phyloP scores from a whole-genome alignment of 2,113 vertebrate genomes.

The Poecile atricapillus region DNA sequence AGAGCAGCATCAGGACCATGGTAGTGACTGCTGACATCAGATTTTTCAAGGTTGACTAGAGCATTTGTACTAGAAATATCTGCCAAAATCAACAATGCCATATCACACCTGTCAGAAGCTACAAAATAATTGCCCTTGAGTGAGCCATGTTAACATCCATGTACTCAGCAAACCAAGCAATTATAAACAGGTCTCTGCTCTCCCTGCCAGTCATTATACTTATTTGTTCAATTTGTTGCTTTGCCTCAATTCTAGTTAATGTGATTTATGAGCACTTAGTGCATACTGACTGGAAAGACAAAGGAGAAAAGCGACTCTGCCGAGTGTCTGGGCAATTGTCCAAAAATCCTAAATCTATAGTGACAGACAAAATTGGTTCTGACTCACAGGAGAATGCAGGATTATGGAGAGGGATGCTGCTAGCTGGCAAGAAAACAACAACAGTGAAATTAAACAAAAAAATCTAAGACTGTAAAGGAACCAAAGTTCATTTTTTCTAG shows the following conservation, averaged over 20 bases:
- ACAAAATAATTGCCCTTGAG: background rate
- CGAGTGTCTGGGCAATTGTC: background rate
- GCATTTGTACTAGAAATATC: background rate
- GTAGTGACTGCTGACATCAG: background rate
- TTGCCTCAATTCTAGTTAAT: background rate
- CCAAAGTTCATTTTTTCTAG: background rate
- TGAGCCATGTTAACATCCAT: conserved; percentile 10
- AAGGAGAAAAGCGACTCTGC: background rate
- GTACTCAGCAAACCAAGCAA: background rate
- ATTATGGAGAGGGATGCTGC: background rate
- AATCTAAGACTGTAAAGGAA: background rate
- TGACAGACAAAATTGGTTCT: background rate
- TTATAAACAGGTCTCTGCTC: background rate
- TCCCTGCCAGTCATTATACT: background rate
- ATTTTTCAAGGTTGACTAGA: background rate
- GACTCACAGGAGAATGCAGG: background rate
- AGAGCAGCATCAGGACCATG: background rate
- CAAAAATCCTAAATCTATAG: background rate
- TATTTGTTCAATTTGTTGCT: background rate
- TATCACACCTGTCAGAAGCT: conserved; percentile 22
- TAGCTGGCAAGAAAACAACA: background rate
- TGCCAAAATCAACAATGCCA: background rate
- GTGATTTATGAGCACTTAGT: background rate
- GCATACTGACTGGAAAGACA: background rate
- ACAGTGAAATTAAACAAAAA: background rate